Conservation (phyloP, 2,888 invertebrate genomes). For the Napeogenes inachia region DNA sequence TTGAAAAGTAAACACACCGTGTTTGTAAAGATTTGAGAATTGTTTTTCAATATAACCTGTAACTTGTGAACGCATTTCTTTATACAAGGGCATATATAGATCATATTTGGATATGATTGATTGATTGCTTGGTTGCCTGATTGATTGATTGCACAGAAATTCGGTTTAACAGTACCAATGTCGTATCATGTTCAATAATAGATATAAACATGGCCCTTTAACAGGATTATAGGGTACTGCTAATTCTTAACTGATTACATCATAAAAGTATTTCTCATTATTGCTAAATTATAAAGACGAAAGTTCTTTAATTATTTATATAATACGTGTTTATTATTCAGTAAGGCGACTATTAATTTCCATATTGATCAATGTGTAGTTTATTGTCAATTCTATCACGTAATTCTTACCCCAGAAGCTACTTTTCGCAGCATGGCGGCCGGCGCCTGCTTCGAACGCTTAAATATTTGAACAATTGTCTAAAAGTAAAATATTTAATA, state of each 20-base stretch:
- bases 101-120: no score
- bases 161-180: no score
- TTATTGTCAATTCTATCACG: constrained; percentile 28
- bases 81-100: no score
- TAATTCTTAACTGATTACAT: not conserved
- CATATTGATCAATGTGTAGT: constrained; percentile 22
- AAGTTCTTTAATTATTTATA: constrained; percentile 3
- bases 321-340: constrained; percentile 21
- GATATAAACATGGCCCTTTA: no score
- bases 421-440: constrained; percentile 12
- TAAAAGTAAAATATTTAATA: constrained; percentile 6
- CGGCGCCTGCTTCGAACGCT: constrained; percentile 22
- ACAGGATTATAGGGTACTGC: no score
- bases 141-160: no score
- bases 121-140: no score
- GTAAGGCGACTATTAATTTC: constrained; percentile 23
- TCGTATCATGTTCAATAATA: no score
- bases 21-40: constrained; percentile 32
- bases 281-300: not conserved
- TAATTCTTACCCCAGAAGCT: constrained; percentile 18
- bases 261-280: not conserved
- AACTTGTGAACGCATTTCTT: no score
- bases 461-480: constrained; percentile 11
- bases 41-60: constrained; percentile 17
- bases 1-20: constrained; percentile 33